Evolutionary conservation across 1,140 invertebrate species (phyloP).

Genomic region (Leptonema lineaticorne): DNA sequence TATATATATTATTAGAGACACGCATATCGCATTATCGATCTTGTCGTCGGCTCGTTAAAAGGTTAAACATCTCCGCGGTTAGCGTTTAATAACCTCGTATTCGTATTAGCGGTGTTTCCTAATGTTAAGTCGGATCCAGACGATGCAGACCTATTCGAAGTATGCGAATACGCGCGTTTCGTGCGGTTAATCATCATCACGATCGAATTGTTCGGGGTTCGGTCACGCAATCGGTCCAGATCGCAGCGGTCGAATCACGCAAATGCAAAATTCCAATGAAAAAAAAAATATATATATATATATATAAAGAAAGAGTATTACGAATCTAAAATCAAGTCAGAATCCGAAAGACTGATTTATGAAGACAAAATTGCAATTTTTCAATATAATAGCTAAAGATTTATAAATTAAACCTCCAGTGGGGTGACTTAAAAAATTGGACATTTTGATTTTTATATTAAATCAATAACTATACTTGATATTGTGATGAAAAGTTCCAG

Average conservation of each 20-base stretch:
- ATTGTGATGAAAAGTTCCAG: no score
- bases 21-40: not conserved
- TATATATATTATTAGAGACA: no score
- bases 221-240: constrained; percentile 16
- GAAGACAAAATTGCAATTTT: no score
- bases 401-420: no score
- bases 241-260: constrained; percentile 8
- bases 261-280: not conserved
- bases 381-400: no score
- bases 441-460: no score
- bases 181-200: constrained; percentile 23
- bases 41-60: not conserved
- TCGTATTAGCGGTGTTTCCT: not conserved
- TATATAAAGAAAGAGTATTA: no score
- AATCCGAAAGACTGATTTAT: no score
- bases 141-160: not conserved
- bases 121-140: no score
- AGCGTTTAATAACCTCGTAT: not conserved
- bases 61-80: not conserved
- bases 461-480: no score
- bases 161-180: constrained; percentile 13
- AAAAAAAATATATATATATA: not conserved
- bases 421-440: no score
- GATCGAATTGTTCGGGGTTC: not conserved
- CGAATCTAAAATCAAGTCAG: no score